phyloP scores from a whole-genome alignment of 2,888 invertebrate species.

The Agapetus fuscipes region DNA sequence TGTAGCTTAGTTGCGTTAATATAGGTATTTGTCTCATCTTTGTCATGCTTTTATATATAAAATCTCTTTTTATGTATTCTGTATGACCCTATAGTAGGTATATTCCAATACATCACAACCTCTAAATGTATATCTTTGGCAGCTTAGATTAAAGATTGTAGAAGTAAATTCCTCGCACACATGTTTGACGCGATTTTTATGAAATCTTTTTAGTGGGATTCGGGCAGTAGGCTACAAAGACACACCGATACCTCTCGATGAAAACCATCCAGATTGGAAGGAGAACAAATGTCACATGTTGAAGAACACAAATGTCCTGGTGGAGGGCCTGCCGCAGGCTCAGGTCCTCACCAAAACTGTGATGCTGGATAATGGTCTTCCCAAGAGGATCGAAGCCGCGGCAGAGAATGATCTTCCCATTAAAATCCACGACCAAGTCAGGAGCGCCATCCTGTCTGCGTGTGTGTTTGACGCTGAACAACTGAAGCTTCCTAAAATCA shows the following conservation, averaged over 20 bases:
- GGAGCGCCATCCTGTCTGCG: conserved; percentile 52
- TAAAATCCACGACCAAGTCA: conserved; percentile 48
- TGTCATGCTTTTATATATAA: background rate
- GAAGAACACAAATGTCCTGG: conserved; percentile 51
- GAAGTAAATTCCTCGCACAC: too few relatives aligned
- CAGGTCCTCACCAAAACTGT: conserved; percentile 73
- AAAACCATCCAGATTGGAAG: conserved; percentile 58
- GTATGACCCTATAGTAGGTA: too few relatives aligned
- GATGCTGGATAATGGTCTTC: conserved; percentile 50
- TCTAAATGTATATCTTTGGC: too few relatives aligned
- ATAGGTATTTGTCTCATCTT: background rate
- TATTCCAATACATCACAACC: too few relatives aligned
- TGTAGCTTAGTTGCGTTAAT: too few relatives aligned
- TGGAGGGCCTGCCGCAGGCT: conserved; percentile 69
- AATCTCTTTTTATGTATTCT: too few relatives aligned
- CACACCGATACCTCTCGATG: conserved; percentile 35
- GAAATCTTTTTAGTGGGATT: conserved; percentile 28
- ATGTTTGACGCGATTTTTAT: too few relatives aligned
- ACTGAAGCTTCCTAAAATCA: conserved; percentile 62
- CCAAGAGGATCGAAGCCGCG: conserved; percentile 47
- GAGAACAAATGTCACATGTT: conserved; percentile 49
- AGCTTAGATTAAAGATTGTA: background rate
- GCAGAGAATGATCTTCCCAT: conserved; percentile 39
- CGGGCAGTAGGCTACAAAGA: conserved; percentile 39
- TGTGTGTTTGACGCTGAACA: conserved; percentile 72